A percentile compares a stretch with the other conserved stretches of the same genome.
Conservation (phyloP, 2,797 vertebrate genomes). For the Syngnathus acus region DNA sequence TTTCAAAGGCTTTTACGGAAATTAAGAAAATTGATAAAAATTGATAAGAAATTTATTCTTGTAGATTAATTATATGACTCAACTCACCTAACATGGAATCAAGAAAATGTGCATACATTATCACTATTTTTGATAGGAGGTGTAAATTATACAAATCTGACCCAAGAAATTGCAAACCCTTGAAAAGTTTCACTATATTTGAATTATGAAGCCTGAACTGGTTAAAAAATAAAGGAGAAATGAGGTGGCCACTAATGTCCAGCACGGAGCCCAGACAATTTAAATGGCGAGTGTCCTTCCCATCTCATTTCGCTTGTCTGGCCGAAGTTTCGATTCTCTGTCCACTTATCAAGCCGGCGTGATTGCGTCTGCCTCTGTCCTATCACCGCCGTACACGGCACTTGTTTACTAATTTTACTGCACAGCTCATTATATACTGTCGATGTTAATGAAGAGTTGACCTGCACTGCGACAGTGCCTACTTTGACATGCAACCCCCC, state of each 20-base stretch:
- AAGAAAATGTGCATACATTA: no score
- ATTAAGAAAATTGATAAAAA: no score
- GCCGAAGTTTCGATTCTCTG: not conserved
- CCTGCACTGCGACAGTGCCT: conserved; percentile 36
- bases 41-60: no score
- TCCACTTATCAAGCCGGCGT: not conserved
- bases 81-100: no score
- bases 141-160: not conserved
- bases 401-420: not conserved
- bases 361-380: not conserved
- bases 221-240: not conserved
- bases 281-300: not conserved
- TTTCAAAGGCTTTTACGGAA: no score
- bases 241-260: not conserved
- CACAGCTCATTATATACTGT: not conserved
- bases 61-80: no score
- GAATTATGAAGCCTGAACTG: not conserved
- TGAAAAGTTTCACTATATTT: not conserved
- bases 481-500: conserved; percentile 6
- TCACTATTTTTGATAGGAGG: no score
- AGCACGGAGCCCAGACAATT: not conserved
- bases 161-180: not conserved
- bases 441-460: conserved; percentile 9
- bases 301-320: not conserved
- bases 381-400: not conserved